Evolutionary conservation across 2,113 vertebrate genomes (phyloP).

Genomic region (Triplophysa rosa): DNA sequence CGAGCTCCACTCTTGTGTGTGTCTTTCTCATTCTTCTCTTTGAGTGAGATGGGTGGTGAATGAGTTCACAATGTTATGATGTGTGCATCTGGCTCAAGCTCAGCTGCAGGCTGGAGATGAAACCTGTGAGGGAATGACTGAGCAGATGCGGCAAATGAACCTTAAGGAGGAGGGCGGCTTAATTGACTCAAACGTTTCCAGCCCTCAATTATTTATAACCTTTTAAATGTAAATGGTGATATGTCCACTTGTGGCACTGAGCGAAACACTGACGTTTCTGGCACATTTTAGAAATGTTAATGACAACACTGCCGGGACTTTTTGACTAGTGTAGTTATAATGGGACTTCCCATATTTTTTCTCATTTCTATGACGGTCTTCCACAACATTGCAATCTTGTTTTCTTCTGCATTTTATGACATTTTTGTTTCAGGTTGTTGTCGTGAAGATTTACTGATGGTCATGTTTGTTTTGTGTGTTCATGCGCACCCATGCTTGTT

Average conservation of each 20-base stretch:
- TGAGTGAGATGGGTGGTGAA: slow-evolving; percentile 60
- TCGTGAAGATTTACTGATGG: no score
- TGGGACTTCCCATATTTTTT: no score
- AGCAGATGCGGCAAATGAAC: slow-evolving; percentile 32
- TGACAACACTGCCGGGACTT: not conserved
- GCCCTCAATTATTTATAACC: slow-evolving; percentile 43
- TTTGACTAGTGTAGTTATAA: no score
- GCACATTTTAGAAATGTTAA: slow-evolving; percentile 1
- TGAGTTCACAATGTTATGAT: slow-evolving; percentile 46
- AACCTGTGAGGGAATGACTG: slow-evolving; percentile 29
- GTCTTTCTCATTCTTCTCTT: slow-evolving; percentile 32
- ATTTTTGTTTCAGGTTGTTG: no score
- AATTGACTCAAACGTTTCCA: slow-evolving; percentile 17
- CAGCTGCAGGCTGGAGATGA: not conserved
- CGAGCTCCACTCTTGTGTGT: slow-evolving; percentile 11
- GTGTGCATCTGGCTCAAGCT: not conserved
- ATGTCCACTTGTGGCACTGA: not conserved
- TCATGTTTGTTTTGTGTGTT: no score
- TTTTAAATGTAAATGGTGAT: slow-evolving; percentile 41
- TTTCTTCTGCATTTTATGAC: no score
- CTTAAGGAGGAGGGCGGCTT: slow-evolving; percentile 22
- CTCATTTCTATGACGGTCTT: no score
- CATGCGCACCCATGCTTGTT: no score
- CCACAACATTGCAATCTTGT: no score
- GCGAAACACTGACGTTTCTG: not conserved